Percentiles rank a stretch among this genome's conserved stretches.
Evolutionary conservation across 2,113 vertebrate genomes (phyloP).

Genomic region (Stomatorhinus ivindoensis): DNA sequence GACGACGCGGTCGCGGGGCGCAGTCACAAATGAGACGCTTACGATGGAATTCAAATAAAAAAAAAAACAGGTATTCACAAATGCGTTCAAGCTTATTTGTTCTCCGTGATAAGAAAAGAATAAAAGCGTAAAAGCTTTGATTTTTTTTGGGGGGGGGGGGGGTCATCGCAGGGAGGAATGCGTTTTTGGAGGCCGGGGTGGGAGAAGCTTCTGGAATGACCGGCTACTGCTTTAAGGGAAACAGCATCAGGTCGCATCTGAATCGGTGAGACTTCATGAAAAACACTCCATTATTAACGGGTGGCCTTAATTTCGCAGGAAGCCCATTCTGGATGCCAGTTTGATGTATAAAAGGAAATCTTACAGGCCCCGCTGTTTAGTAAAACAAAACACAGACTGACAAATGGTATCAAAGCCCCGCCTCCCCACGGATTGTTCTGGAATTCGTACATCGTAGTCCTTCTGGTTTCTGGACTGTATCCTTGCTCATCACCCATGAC

Average conservation of each 20-base stretch:
- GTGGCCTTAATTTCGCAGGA: not conserved
- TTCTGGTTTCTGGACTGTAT: not conserved
- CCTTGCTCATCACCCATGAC: conserved; percentile 21
- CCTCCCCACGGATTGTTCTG: not conserved
- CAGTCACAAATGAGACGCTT: conserved; percentile 48
- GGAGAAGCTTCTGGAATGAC: not conserved
- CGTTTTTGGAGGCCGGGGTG: not conserved
- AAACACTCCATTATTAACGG: not conserved
- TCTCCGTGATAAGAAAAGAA: conserved; percentile 48
- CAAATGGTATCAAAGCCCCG: not conserved
- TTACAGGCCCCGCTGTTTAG: not conserved
- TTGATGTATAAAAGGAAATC: not conserved
- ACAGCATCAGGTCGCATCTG: not conserved
- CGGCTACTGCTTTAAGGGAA: not conserved
- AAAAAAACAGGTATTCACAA: conserved; percentile 29
- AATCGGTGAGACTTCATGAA: not conserved
- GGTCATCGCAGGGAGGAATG: not conserved
- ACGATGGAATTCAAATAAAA: conserved; percentile 42
- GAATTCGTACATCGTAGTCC: not conserved
- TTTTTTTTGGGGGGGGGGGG: not conserved
- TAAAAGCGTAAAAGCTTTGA: not conserved
- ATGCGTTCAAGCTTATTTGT: conserved; percentile 50
- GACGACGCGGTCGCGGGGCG: conserved; percentile 47
- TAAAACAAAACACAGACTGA: not conserved
- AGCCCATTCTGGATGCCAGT: not conserved